phyloP scores from a whole-genome alignment of 2,113 vertebrate genomes.

The Phylloscopus trochilus region DNA sequence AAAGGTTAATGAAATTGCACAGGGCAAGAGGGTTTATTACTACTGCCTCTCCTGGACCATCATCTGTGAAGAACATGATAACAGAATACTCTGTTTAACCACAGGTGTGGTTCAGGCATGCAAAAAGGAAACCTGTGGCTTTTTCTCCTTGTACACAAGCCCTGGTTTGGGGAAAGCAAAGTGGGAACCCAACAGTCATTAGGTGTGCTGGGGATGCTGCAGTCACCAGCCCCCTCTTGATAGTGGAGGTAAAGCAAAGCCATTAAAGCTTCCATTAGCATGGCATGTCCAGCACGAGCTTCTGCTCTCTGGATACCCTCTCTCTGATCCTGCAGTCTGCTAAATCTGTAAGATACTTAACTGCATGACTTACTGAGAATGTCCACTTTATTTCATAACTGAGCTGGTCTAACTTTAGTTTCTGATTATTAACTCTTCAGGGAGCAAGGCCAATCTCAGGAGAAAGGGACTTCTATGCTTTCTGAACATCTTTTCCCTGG shows the following conservation, averaged over 20 bases:
- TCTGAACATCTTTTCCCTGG: neutral
- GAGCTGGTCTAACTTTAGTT: neutral
- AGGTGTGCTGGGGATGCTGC: neutral
- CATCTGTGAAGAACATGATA: neutral
- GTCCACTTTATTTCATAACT: neutral
- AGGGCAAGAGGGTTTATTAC: neutral
- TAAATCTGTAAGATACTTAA: neutral
- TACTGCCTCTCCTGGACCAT: neutral
- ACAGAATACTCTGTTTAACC: neutral
- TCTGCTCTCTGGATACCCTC: neutral
- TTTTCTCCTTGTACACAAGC: neutral
- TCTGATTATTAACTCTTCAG: neutral
- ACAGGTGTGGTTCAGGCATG: neutral
- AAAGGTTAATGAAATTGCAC: constrained; percentile 7
- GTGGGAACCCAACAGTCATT: neutral
- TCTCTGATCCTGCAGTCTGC: neutral
- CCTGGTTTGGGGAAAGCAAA: neutral
- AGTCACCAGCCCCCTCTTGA: neutral
- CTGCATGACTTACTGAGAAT: neutral
- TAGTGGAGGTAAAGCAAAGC: neutral
- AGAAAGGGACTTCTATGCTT: neutral
- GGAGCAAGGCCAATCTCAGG: neutral
- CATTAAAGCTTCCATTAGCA: neutral
- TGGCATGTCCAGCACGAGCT: fast-evolving
- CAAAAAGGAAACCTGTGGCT: neutral